These are phyloP conservation scores for Bilobella aurantiaca DNA, from an alignment of 1,140 invertebrate genomes.

Conservation along the genomic window DNA sequence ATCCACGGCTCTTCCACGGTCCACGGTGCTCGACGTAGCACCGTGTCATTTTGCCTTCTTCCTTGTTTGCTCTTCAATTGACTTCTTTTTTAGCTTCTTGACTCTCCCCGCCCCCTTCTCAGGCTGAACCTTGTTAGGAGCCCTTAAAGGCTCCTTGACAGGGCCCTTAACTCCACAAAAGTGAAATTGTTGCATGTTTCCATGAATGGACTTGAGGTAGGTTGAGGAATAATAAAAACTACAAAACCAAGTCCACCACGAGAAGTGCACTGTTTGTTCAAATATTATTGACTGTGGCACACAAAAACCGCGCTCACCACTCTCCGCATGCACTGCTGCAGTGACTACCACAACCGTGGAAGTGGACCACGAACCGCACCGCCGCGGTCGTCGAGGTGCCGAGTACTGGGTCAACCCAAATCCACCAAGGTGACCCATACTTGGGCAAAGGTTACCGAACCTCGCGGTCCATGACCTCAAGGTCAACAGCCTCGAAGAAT, in stretches of 20 bases:
- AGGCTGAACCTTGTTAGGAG: background rate
- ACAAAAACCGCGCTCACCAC: background rate
- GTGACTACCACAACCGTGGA: background rate
- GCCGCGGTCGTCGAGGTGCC: too few species aligned
- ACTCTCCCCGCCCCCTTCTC: background rate
- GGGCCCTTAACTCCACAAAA: too few species aligned
- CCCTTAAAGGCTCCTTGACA: too few species aligned
- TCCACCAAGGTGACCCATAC: background rate
- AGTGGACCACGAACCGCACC: background rate
- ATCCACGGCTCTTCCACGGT: too few species aligned
- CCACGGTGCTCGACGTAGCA: too few species aligned
- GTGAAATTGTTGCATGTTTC: too few species aligned
- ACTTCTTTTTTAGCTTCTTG: background rate
- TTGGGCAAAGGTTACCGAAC: background rate
- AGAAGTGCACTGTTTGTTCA: too few species aligned
- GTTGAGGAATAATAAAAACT: background rate
- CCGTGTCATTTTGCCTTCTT: too few species aligned
- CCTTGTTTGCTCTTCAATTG: background rate
- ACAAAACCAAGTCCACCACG: background rate
- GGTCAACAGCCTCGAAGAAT: background rate
- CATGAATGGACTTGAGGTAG: background rate
- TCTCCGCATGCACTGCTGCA: too few species aligned
- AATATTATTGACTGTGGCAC: too few species aligned
- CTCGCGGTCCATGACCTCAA: background rate
- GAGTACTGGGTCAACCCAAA: slow-evolving; percentile 1